These are phyloP conservation scores for Pangasius macronema DNA, from an alignment of 2,797 vertebrate genomes.

Conservation along the genomic window DNA sequence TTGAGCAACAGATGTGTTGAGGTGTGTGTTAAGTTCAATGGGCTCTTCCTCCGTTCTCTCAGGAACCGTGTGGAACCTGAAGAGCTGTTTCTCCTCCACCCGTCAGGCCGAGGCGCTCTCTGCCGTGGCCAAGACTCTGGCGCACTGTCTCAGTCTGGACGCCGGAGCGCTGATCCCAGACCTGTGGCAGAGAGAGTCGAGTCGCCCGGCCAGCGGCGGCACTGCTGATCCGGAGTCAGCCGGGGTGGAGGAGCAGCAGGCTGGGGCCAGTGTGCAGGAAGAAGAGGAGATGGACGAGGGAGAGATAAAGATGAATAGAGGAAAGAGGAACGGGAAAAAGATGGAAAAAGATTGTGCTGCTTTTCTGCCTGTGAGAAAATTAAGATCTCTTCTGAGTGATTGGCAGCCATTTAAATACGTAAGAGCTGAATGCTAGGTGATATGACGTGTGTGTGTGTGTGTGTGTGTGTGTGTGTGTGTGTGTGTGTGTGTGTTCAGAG, in stretches of 20 bases:
- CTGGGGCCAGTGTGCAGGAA: slow-evolving; percentile 32
- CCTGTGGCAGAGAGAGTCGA: slow-evolving; percentile 81
- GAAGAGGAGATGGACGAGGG: slow-evolving; percentile 77
- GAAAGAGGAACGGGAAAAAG: slow-evolving; percentile 67
- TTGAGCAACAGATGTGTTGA: background rate
- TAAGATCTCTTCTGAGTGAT: background rate
- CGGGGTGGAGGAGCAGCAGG: slow-evolving; percentile 47
- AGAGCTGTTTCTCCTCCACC: slow-evolving; percentile 78
- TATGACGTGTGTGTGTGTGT: background rate
- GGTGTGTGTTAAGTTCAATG: background rate
- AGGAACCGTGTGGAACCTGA: slow-evolving; percentile 94
- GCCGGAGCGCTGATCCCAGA: slow-evolving; percentile 73
- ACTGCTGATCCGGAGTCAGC: slow-evolving; percentile 61
- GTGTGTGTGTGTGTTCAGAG: slow-evolving; percentile 69
- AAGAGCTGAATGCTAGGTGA: background rate
- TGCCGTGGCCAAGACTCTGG: slow-evolving; percentile 82
- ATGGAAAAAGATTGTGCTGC: slow-evolving; percentile 81
- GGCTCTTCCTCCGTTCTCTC: background rate
- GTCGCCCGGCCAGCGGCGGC: slow-evolving; percentile 39
- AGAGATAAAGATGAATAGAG: slow-evolving; percentile 70
- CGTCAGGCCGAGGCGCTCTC: slow-evolving; percentile 85
- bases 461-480: background rate
- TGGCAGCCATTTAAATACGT: background rate
- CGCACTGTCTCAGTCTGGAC: slow-evolving; percentile 82
- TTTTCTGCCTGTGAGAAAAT: slow-evolving; percentile 84